Evolutionary conservation across 2,797 vertebrate species (phyloP), one percentile per base, ranked within the genome.

Genomic region (Danio kyathit): DNA sequence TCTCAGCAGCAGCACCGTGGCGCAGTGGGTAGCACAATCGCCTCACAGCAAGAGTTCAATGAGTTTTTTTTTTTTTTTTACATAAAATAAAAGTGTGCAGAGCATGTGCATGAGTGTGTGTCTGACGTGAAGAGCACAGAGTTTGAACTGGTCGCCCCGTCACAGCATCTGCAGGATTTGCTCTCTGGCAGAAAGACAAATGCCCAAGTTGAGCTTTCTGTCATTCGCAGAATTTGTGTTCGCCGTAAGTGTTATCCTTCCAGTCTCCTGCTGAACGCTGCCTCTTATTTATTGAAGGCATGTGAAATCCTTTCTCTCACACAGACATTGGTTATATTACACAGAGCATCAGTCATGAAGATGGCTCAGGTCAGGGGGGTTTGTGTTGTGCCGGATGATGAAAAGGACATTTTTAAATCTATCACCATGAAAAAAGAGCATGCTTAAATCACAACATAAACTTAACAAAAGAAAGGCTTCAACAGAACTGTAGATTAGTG

Each of bases 191-290:
- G 85, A 60, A 88, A 91, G 90, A 93, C 89, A 90, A 89, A 91
- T 90, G 85, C 86, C 87, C 88, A 89, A 90, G 90, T 90, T 91
- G 90, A 93, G 90, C 89, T 90, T 86, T 93, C 89, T 86, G 91
- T 93, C 92, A 92, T 93, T 63, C 57, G 52, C 71, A 80, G 67
- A 80, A 64, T 80, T 80, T 72, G 77, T 63, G 59, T 72, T 72
- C 63, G 67, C 69, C 14, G 12, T 72, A 79, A 79, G 67, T 63
- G 69, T 79, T 71, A 64, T 80, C 57, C 77, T 61, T 79, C 46
- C 44, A 60, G 54, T 79, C 57, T 79, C 71, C 17, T 16, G 54
- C 17, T 57, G 71, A 73, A 29, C 3, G 41, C 69, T 64, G 67
- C 61, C 48, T 46, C 69, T 72, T 80, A 80, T 72, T 80, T 64